phyloP scores from a whole-genome alignment of 2,888 invertebrate species.

The Synanthedon andrenaeformis region DNA sequence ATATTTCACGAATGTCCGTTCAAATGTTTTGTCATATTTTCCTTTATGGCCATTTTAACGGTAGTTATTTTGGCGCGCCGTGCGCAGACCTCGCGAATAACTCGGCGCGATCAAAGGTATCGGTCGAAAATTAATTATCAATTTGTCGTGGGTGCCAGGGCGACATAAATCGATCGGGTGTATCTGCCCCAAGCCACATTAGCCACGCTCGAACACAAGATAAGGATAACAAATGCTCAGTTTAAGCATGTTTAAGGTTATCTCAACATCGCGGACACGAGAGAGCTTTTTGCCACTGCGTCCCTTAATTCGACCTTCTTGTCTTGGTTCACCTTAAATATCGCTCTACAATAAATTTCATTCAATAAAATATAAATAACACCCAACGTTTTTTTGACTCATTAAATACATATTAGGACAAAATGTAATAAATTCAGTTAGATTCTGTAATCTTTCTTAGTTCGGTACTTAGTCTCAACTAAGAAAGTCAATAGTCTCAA shows the following conservation, averaged over 20 bases:
- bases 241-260: slow-evolving; percentile 70
- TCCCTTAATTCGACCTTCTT: slow-evolving; percentile 47
- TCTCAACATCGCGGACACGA: slow-evolving; percentile 66
- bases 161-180: slow-evolving; percentile 67
- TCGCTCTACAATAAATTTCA: slow-evolving; percentile 11
- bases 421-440: too few species aligned
- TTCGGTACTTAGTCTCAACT: too few species aligned
- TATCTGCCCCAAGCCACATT: slow-evolving; percentile 63
- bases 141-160: slow-evolving; percentile 68
- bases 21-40: slow-evolving; percentile 7
- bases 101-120: slow-evolving; percentile 62
- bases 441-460: too few species aligned
- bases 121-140: slow-evolving; percentile 67
- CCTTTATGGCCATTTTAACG: slow-evolving; percentile 28
- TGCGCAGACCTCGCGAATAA: slow-evolving; percentile 41
- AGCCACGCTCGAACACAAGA: slow-evolving; percentile 63
- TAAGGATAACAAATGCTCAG: slow-evolving; percentile 70
- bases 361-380: slow-evolving; percentile 4
- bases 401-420: too few species aligned
- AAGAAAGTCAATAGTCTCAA: too few species aligned
- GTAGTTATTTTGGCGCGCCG: slow-evolving; percentile 35
- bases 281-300: slow-evolving; percentile 69
- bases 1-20: slow-evolving; percentile 1
- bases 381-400: too few species aligned
- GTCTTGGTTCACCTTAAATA: slow-evolving; percentile 22